Evolutionary conservation across 2,113 vertebrate genomes (phyloP).

Genomic region (Theristicus caerulescens): DNA sequence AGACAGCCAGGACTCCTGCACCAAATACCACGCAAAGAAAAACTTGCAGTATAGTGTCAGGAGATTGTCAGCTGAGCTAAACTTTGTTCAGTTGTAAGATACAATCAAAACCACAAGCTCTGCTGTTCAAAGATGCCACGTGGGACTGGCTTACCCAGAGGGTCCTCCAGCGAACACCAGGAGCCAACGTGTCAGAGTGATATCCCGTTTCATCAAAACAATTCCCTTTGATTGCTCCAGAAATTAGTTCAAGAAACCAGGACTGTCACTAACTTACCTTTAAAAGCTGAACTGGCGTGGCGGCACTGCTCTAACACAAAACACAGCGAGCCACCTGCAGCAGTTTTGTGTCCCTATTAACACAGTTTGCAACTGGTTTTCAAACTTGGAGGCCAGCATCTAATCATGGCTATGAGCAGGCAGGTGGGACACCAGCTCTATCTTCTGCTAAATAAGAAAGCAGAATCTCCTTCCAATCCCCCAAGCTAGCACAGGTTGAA

Average conservation of each 20-base stretch:
- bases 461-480: background rate
- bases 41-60: background rate
- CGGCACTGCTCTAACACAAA: background rate
- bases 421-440: background rate
- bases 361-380: background rate
- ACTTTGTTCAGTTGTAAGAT: background rate
- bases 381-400: background rate
- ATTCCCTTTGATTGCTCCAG: background rate
- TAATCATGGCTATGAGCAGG: background rate
- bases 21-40: background rate
- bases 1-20: background rate
- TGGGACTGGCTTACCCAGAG: too few relatives aligned
- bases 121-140: background rate
- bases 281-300: background rate
- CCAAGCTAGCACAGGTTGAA: background rate
- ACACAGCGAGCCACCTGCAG: background rate
- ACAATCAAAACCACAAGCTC: background rate
- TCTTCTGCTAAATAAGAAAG: background rate
- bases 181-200: background rate
- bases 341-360: background rate
- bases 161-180: accelerated
- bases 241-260: too few relatives aligned
- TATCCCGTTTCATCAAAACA: background rate
- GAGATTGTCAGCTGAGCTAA: background rate
- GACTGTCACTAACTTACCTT: background rate